Evolutionary conservation across 2,888 invertebrate genomes (phyloP).

Genomic region (Morpho deidamia): DNA sequence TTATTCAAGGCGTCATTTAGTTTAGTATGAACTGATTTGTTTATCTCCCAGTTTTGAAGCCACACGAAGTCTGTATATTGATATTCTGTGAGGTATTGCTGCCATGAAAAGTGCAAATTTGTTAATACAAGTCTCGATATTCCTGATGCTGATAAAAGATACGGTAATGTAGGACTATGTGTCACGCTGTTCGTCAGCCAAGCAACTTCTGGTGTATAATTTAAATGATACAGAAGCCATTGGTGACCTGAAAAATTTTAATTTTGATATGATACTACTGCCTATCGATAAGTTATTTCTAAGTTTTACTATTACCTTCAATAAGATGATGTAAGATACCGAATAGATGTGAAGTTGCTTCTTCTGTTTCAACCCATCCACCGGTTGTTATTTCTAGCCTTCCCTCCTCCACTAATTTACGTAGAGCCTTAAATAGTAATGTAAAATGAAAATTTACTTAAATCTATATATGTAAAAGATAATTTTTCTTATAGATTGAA

Average conservation of each 20-base stretch:
- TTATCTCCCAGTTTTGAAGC: conserved; percentile 89
- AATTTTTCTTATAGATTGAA: no score
- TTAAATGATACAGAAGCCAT: conserved; percentile 89
- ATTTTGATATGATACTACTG: neutral
- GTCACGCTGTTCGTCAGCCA: conserved; percentile 98
- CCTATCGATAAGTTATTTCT: neutral
- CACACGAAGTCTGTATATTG: conserved; percentile 94
- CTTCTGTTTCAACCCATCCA: conserved; percentile 97
- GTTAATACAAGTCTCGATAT: conserved; percentile 92
- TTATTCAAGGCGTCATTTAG: conserved; percentile 48
- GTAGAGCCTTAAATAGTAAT: conserved; percentile 76
- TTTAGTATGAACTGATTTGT: conserved; percentile 35
- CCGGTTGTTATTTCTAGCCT: conserved; percentile 94
- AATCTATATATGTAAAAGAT: no score
- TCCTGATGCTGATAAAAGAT: conserved; percentile 88
- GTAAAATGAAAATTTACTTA: no score
- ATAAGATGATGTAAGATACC: conserved; percentile 93
- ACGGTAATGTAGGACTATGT: conserved; percentile 94
- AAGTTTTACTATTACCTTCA: conserved; percentile 79
- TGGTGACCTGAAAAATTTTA: conserved; percentile 84
- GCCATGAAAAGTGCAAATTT: conserved; percentile 95
- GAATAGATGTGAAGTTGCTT: conserved; percentile 91
- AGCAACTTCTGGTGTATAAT: conserved; percentile 85
- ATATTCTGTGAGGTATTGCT: conserved; percentile 92
- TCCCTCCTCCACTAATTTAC: conserved; percentile 86